Evolutionary conservation across 2,888 invertebrate species (phyloP).

Genomic region (Cataglyphis livida): DNA sequence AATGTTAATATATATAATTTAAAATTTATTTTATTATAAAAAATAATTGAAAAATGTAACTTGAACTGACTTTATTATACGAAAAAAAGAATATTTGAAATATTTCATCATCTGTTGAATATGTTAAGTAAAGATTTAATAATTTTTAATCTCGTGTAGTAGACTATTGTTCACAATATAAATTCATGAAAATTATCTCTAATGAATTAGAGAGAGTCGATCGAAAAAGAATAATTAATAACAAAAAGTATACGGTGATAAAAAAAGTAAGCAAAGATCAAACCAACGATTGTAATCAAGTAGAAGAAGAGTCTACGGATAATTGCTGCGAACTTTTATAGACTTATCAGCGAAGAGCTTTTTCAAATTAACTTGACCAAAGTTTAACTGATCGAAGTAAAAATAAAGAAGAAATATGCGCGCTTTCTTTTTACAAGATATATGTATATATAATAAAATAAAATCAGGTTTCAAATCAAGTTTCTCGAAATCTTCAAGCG

Average conservation of each 20-base stretch:
- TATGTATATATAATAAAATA: slow-evolving; percentile 26
- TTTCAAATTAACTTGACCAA: slow-evolving; percentile 68
- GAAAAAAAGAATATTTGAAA: background rate
- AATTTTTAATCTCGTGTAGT: background rate
- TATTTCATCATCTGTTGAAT: background rate
- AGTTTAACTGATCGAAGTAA: slow-evolving; percentile 41
- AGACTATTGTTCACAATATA: slow-evolving; percentile 18
- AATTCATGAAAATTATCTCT: slow-evolving; percentile 27
- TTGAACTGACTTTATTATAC: background rate
- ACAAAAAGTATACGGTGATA: background rate
- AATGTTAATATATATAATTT: background rate
- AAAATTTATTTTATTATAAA: background rate
- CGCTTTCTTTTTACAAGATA: slow-evolving; percentile 15
- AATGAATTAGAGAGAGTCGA: background rate
- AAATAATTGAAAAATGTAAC: background rate
- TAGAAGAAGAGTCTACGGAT: slow-evolving; percentile 32
- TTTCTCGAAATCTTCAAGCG: slow-evolving; percentile 22
- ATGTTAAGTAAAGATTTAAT: background rate
- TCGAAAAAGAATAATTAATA: slow-evolving; percentile 9
- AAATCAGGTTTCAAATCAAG: background rate
- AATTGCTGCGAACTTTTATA: slow-evolving; percentile 59
- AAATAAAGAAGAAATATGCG: slow-evolving; percentile 50
- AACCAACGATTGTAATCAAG: slow-evolving; percentile 17
- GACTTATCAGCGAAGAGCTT: slow-evolving; percentile 65
- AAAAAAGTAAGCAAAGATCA: slow-evolving; percentile 42